These are phyloP conservation scores for Agapornis roseicollis DNA, from an alignment of 2,113 vertebrate genomes.

Conservation along the genomic window DNA sequence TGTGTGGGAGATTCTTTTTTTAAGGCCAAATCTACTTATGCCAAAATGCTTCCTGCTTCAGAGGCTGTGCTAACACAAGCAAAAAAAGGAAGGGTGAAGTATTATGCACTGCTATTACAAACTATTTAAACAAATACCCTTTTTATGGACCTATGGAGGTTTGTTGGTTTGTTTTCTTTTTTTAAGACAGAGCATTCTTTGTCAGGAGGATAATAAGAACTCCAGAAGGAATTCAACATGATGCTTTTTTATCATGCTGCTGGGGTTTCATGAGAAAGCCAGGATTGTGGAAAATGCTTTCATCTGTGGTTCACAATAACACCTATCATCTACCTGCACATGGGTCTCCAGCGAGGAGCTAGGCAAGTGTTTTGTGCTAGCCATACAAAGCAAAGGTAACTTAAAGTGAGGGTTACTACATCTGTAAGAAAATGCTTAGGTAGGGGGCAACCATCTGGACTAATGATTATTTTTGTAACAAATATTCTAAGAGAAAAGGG, in stretches of 20 bases:
- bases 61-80: neutral
- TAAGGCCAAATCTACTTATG: neutral
- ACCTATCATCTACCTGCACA: neutral
- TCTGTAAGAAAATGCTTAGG: neutral
- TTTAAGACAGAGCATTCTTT: slow-evolving; percentile 23
- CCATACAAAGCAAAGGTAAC: neutral
- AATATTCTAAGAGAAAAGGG: neutral
- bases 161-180: neutral
- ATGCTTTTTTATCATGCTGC: neutral
- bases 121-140: slow-evolving; percentile 24
- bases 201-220: slow-evolving; percentile 26
- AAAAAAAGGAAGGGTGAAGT: slow-evolving; percentile 18
- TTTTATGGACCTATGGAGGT: neutral
- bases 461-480: neutral
- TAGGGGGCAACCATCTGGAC: neutral
- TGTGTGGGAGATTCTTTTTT: slow-evolving; percentile 26
- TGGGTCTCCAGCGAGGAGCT: neutral
- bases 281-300: neutral
- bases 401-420: neutral
- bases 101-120: neutral
- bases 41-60: neutral
- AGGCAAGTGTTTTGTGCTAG: neutral
- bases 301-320: neutral
- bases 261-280: slow-evolving; percentile 17
- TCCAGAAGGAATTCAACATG: slow-evolving; percentile 29